Conservation (phyloP, 2,113 vertebrate species). For the Taurulus bubalis region DNA sequence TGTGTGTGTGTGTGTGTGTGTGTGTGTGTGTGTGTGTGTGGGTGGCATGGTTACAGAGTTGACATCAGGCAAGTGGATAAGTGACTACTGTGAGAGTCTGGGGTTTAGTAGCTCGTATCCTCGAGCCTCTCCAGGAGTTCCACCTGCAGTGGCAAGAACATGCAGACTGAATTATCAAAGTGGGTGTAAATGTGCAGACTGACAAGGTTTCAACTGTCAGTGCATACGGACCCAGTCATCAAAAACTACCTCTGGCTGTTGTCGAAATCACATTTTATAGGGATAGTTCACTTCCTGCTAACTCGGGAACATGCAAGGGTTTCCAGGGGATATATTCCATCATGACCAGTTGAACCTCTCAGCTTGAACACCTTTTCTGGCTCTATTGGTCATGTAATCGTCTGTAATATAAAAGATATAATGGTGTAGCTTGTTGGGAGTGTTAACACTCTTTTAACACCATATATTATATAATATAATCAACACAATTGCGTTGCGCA, state of each 20-base stretch:
- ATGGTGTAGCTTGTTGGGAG: neutral
- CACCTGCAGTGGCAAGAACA: constrained; percentile 37
- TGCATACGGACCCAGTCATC: neutral
- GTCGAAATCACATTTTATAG: neutral
- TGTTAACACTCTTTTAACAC: neutral
- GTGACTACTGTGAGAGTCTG: neutral
- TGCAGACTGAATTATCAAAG: constrained; percentile 39
- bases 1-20: neutral
- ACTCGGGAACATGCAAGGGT: neutral
- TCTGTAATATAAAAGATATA: neutral
- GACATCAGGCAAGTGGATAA: constrained; percentile 24
- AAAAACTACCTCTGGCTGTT: neutral
- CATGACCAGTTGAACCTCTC: neutral
- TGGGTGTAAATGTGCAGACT: neutral
- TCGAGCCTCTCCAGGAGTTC: constrained; percentile 16
- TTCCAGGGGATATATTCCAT: neutral
- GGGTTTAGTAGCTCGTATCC: constrained; percentile 19
- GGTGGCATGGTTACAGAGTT: neutral
- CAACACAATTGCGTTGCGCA: neutral
- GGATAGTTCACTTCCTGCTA: neutral
- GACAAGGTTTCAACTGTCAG: neutral
- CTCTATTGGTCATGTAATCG: neutral
- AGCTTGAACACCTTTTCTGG: neutral
- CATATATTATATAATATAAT: neutral
- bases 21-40: neutral